Conservation (phyloP, 2,888 invertebrate genomes). For the Xestoiulus laeticollis region DNA sequence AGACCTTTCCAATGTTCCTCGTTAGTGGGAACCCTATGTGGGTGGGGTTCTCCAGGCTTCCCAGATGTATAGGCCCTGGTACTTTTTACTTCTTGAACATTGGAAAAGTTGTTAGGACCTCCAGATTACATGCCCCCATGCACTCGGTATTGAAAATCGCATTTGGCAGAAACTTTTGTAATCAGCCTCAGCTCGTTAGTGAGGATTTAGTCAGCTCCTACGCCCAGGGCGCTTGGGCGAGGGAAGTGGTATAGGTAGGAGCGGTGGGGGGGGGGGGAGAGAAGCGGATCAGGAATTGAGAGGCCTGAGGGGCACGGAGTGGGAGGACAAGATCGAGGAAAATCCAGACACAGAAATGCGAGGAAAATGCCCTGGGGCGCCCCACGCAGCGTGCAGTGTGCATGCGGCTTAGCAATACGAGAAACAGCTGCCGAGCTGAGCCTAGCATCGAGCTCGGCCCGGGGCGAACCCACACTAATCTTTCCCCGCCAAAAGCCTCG, state of each 20-base stretch:
- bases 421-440: slow-evolving; percentile 28
- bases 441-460: slow-evolving; percentile 18
- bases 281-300: slow-evolving; percentile 25
- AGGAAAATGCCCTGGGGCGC: background rate
- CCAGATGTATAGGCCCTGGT: too few species aligned
- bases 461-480: slow-evolving; percentile 28
- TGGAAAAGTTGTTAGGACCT: too few species aligned
- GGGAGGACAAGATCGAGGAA: slow-evolving; percentile 37
- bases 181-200: slow-evolving; percentile 37
- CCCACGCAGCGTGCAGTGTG: background rate
- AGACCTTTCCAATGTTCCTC: too few species aligned
- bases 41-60: too few species aligned
- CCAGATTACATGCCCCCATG: background rate
- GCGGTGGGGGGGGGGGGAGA: background rate
- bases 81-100: too few species aligned
- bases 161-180: slow-evolving; percentile 29
- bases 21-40: too few species aligned
- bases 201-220: slow-evolving; percentile 20
- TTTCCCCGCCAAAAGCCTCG: slow-evolving; percentile 37
- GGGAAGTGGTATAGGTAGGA: background rate
- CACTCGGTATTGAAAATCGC: background rate
- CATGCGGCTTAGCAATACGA: slow-evolving; percentile 11
- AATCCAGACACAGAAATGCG: slow-evolving; percentile 34
- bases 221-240: background rate
- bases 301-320: slow-evolving; percentile 25